phyloP scores from a whole-genome alignment of 2,113 vertebrate genomes.

The Aegithalos caudatus region DNA sequence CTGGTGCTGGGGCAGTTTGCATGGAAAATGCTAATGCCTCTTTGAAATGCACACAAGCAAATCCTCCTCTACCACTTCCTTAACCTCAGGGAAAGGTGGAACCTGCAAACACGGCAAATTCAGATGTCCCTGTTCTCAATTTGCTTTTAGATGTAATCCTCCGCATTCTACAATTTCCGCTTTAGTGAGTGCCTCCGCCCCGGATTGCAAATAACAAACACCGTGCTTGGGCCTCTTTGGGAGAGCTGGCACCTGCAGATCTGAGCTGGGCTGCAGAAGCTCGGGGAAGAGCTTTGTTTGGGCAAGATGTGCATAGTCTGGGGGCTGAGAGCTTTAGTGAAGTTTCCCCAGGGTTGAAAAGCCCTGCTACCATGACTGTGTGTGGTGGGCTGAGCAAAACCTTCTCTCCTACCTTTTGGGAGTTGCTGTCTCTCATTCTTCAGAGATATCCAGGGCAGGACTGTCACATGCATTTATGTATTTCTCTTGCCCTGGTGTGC shows the following conservation, averaged over 20 bases:
- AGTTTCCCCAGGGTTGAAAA: neutral
- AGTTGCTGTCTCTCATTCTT: neutral
- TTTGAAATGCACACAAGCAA: conserved; percentile 52
- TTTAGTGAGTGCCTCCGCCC: neutral
- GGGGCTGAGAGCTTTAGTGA: neutral
- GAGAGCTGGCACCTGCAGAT: neutral
- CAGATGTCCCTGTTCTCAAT: neutral
- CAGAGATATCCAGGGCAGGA: neutral
- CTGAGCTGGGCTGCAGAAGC: neutral
- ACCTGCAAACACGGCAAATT: conserved; percentile 17
- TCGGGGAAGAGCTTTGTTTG: neutral
- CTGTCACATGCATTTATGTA: neutral
- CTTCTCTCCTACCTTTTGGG: neutral
- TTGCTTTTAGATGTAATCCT: conserved; percentile 51
- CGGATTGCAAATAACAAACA: neutral
- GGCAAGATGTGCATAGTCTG: neutral
- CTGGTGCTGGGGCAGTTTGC: neutral
- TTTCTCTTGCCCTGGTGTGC: neutral
- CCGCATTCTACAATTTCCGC: neutral
- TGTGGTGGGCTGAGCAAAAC: neutral
- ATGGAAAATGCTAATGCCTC: conserved; percentile 45
- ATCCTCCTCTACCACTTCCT: conserved; percentile 49
- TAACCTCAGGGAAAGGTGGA: conserved; percentile 37
- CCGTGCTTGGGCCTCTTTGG: neutral
- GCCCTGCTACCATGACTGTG: no score